These are phyloP conservation scores for Marisa cornuarietis DNA, from an alignment of 1,140 invertebrate genomes.

Conservation along the genomic window DNA sequence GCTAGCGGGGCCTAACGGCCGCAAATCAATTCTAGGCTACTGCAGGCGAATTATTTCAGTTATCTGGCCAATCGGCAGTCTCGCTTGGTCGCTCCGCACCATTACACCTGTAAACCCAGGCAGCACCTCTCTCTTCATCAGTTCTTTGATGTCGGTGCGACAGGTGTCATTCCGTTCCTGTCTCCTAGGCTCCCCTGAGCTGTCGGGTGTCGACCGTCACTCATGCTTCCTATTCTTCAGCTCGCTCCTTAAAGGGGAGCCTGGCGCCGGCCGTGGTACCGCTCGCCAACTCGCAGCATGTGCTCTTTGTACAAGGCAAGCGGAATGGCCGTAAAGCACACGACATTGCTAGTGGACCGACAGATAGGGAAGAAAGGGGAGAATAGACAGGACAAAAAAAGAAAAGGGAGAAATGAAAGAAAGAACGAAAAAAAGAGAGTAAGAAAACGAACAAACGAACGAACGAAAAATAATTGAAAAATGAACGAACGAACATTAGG, in stretches of 20 bases:
- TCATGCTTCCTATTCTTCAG: not conserved
- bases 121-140: too few relatives aligned
- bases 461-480: not conserved
- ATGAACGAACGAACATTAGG: not conserved
- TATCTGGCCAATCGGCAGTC: too few relatives aligned
- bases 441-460: not conserved
- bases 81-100: too few relatives aligned
- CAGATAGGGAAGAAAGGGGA: not conserved
- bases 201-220: too few relatives aligned
- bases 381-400: not conserved
- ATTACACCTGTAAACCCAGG: too few relatives aligned
- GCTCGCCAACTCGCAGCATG: not conserved
- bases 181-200: too few relatives aligned
- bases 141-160: too few relatives aligned
- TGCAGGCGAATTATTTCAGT: too few relatives aligned
- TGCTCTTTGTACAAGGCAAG: not conserved
- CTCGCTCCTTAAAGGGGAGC: not conserved
- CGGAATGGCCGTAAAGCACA: not conserved
- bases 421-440: not conserved
- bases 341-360: not conserved
- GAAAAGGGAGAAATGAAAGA: not conserved
- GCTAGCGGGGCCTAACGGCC: too few relatives aligned
- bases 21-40: too few relatives aligned
- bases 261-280: not conserved
- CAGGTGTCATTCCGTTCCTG: too few relatives aligned